Base-by-base conservation (phyloP, 2,113 vertebrate genomes). In the Oxygymnocypris stewartii region DNA sequence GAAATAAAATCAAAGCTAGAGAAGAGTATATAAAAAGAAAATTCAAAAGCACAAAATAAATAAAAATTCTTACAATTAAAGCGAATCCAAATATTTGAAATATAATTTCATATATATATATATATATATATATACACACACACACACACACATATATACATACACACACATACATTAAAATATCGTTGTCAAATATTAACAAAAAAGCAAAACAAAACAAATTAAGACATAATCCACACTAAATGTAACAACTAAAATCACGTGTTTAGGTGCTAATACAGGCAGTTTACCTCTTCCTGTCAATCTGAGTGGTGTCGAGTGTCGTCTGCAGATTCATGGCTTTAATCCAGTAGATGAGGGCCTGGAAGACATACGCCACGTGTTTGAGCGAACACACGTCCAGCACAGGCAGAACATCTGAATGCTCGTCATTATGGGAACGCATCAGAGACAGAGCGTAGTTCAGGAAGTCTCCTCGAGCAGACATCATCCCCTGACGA, bases 281-380 rank as follows among this genome's bases (percentile, higher is more conserved):
- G 9, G 18, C 6, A 0, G 42, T 37, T 59, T 93, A 99, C 98
- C 98, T 97, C 94, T 99, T 99, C 87, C 98, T 95, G 91, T 99
- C 98, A 86, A 99, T 94, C 82, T 99, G 98, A 85, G 97, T 96
- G 44, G 97, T 98, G 90, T 99, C 98, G 91, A 99, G 82, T 0
- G 97, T 99, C 67, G 97, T 99, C 92, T 99, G 98, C 83, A 99
- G 97, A 91, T 99, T 99, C 98, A 99, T 99, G 91, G 98, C 98
- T 93, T 99, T 99, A 93, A 99, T 99, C 98, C 98, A 99, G 87
- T 99, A 99, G 91, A 99, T 99, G 78, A 99, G 97, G 67, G 98
- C 98, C 94, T 99, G 98, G 92, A 99, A 99, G 91, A 99, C 98
- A 75, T 99, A 99, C 0, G 98, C 98, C 88, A 99, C 98, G 0